Evolutionary conservation across 2,797 vertebrate species (phyloP), one percentile per base, ranked within the genome.

Genomic region (Heliangelus exortis): DNA sequence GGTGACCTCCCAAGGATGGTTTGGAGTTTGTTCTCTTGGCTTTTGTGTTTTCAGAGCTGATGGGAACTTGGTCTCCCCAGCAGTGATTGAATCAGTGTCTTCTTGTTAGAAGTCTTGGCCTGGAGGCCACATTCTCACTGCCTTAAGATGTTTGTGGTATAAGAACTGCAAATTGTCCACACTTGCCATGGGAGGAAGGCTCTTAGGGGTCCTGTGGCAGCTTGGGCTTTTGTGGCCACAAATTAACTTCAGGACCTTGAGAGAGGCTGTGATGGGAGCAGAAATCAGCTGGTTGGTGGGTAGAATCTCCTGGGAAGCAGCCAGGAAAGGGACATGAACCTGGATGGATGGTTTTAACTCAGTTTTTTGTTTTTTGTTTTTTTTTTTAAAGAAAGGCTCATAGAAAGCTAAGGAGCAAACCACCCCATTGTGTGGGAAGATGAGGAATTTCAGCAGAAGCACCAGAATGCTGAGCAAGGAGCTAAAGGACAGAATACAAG

Each of bases 261-360:
- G 61, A 19, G 1, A 8, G 0, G 0, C 18, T 4, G 9, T 20
- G 21, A 7, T 0, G 57, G 34, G 58, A 61, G 54, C 54, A 39
- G 58, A 57, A 45, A 45, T 65, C 18, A 19, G 57, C 65, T 74
- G 26, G 26, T 14, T 71, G 68, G 9, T 41, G 50, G 65, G 57
- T 45, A 86, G 59, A 59, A 65, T 15, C 7, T 84, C 53, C 36
- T 63, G 66, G 65, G 82, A 57, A n/a, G 41, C 41, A 41, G 45
- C 61, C 72, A 65, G 85, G 31, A 71, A 45, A 16, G 55, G 22
- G 28, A 67, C 54, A 10, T 73, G 45, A 1, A 15, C 65, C 31
- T 62, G 54, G 43, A 59, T 16, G 34, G 59, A 13, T 69, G 63
- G 22, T 4, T 71, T 71, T 68, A 53, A 31, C 39, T n/a, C 16